Conservation (phyloP, 2,888 invertebrate species). For the Chrysotoxum bicinctum region DNA sequence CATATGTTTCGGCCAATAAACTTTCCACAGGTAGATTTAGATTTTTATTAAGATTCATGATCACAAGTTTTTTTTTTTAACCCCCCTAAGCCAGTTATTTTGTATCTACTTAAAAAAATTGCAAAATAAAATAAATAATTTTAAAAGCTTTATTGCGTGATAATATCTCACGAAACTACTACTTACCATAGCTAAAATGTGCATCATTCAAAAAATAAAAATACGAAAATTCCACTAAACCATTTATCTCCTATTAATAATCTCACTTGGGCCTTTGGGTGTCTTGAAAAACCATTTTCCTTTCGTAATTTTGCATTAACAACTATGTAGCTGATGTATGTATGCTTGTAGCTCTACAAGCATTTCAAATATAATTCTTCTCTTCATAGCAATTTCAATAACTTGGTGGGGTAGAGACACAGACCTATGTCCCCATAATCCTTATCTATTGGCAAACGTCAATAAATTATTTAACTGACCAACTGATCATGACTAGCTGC, state of each 20-base stretch:
- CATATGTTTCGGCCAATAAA: background rate
- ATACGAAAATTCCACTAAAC: conserved; percentile 11
- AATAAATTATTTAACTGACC: conserved; percentile 68
- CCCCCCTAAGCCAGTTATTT: background rate
- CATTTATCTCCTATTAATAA: conserved; percentile 36
- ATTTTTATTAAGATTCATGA: background rate
- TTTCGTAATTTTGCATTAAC: conserved; percentile 35
- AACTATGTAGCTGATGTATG: background rate
- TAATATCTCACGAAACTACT: conserved; percentile 36
- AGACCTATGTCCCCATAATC: conserved; percentile 54
- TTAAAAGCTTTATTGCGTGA: conserved; percentile 22
- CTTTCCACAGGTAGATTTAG: background rate
- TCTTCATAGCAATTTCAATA: conserved; percentile 14
- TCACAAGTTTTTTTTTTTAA: background rate
- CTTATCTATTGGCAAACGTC: conserved; percentile 58
- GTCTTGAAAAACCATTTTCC: conserved; percentile 28
- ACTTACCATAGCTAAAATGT: conserved; percentile 9
- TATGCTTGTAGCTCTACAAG: conserved; percentile 8
- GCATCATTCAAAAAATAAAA: conserved; percentile 14
- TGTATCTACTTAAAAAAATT: background rate
- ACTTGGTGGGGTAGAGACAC: background rate
- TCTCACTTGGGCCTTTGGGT: conserved; percentile 12
- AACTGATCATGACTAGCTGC: conserved; percentile 58
- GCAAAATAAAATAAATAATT: conserved; percentile 9
- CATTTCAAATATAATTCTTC: conserved; percentile 25